A percentile compares a stretch with the other conserved stretches of the same genome.
Evolutionary conservation across 2,113 vertebrate species (phyloP).

Genomic region (Pygoscelis adeliae): DNA sequence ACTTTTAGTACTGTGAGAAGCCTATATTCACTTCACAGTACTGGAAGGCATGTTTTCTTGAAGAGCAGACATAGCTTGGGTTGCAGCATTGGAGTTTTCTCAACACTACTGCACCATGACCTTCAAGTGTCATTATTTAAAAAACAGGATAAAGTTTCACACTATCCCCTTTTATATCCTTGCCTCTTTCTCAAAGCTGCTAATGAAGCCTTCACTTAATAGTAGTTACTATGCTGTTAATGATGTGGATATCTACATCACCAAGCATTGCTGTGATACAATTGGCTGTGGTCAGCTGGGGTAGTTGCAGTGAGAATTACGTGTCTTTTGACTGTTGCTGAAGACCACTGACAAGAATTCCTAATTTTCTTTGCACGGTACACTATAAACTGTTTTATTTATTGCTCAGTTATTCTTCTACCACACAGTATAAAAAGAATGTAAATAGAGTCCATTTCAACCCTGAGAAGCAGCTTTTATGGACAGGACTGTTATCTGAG

Average conservation of each 20-base stretch:
- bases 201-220: not conserved
- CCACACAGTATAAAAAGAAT: not conserved
- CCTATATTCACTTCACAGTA: not conserved
- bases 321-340: not conserved
- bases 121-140: not conserved
- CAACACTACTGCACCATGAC: not conserved
- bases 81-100: not conserved
- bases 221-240: not conserved
- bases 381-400: not conserved
- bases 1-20: not conserved
- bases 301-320: not conserved
- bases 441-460: not conserved
- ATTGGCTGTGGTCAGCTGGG: not conserved
- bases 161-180: not conserved
- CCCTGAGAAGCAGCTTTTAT: not conserved
- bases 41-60: not conserved
- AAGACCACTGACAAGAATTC: not conserved
- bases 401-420: not conserved
- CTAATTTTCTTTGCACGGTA: not conserved
- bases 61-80: not conserved
- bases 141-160: not conserved
- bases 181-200: not conserved
- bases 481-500: not conserved
- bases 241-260: not conserved
- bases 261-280: not conserved